These are phyloP conservation scores for Apostichopus parvimensis DNA, from an alignment of 35 echinoderm and acorn worm genomes.

Conservation along the genomic window DNA sequence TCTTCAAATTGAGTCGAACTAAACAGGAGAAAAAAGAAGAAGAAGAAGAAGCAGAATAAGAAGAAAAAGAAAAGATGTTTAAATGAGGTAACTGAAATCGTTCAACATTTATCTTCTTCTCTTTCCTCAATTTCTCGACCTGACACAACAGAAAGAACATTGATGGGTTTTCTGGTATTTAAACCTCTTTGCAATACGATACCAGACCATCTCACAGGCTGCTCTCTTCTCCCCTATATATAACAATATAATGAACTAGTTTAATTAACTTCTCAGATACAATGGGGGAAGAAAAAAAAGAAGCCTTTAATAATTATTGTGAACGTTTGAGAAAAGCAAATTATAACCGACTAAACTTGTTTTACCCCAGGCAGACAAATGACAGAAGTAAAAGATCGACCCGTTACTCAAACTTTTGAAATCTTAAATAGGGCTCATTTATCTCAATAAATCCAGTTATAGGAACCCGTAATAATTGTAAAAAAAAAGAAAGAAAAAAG, in stretches of 20 bases:
- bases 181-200: not conserved
- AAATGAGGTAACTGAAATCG: not conserved
- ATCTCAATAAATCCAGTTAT: conserved; percentile 24
- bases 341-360: not conserved
- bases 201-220: not conserved
- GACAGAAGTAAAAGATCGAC: not conserved
- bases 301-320: too few species aligned
- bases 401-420: not conserved
- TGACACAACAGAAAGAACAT: not conserved
- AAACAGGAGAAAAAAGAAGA: not conserved
- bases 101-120: too few species aligned
- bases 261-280: not conserved
- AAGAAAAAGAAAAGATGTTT: not conserved
- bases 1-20: not conserved
- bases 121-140: too few species aligned
- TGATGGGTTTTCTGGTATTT: not conserved
- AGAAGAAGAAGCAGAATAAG: not conserved
- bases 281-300: not conserved
- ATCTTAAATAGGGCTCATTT: not conserved
- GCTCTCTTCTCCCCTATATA: not conserved
- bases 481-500: conserved; percentile 4
- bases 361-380: not conserved
- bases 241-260: not conserved
- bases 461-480: conserved; percentile 14
- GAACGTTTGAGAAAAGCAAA: too few species aligned